Evolutionary conservation across 2,888 invertebrate genomes (phyloP).

Genomic region (Sclerodermus sp.): DNA sequence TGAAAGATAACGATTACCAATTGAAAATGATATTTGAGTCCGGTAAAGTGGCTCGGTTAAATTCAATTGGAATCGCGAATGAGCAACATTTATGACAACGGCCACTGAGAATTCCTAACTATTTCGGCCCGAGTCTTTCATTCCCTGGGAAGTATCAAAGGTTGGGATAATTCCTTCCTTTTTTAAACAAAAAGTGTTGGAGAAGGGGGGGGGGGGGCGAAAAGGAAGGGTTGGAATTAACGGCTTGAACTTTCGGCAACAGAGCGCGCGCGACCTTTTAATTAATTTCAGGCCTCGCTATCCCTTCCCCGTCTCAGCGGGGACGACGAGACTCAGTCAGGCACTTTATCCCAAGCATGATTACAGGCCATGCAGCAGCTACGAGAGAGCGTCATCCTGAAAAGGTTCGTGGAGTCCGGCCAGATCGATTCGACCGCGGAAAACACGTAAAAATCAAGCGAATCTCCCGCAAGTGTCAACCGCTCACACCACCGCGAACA

Average conservation of each 20-base stretch:
- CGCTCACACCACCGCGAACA: not conserved
- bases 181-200: constrained; percentile 2
- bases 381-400: constrained; percentile 19
- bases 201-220: not conserved
- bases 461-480: not conserved
- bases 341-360: constrained; percentile 29
- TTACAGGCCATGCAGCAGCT: constrained; percentile 22
- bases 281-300: constrained; percentile 23
- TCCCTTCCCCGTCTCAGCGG: constrained; percentile 3
- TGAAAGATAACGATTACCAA: no score
- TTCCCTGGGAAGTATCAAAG: no score
- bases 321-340: constrained; percentile 23
- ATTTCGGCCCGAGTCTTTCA: no score
- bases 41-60: no score
- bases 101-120: no score
- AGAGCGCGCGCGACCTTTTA: constrained; percentile 24
- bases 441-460: not conserved
- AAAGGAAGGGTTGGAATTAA: constrained; percentile 11
- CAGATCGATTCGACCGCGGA: constrained; percentile 23
- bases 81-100: no score
- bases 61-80: no score
- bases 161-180: not conserved
- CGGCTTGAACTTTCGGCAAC: constrained; percentile 24
- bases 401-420: constrained; percentile 27
- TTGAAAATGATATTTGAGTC: no score